A percentile compares a stretch with the other conserved stretches of the same genome.
phyloP scores from a whole-genome alignment of 2,888 invertebrate species.

The Hydropsyche betteni region DNA sequence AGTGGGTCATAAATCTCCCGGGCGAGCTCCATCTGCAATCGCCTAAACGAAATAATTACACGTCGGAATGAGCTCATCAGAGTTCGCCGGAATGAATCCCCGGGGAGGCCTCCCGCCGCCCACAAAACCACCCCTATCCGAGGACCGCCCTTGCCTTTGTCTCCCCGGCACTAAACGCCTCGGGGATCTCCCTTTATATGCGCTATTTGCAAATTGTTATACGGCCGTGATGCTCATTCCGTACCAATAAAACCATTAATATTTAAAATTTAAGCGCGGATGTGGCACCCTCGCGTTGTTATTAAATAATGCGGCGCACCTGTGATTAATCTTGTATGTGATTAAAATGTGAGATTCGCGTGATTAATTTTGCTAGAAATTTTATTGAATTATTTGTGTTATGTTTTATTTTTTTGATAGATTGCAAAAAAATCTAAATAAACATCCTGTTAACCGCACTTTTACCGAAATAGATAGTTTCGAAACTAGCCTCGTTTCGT shows the following conservation, averaged over 20 bases:
- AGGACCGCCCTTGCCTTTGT: conserved; percentile 34
- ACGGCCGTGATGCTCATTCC: conserved; percentile 33
- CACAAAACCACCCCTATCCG: background rate
- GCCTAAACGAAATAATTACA: conserved; percentile 52
- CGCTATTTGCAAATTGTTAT: conserved; percentile 50
- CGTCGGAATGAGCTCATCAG: conserved; percentile 52
- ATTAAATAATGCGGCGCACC: too few species aligned
- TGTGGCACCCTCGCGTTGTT: too few species aligned
- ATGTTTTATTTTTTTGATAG: too few species aligned
- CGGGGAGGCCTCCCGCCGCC: conserved; percentile 34
- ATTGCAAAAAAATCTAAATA: too few species aligned
- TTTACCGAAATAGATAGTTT: too few species aligned
- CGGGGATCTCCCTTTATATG: conserved; percentile 39
- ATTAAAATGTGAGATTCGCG: too few species aligned
- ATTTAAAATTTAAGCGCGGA: conserved; percentile 12
- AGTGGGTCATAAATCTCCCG: conserved; percentile 43
- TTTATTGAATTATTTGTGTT: too few species aligned
- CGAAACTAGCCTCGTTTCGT: too few species aligned
- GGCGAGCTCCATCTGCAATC: conserved; percentile 50
- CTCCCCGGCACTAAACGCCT: conserved; percentile 47
- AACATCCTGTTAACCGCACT: too few species aligned
- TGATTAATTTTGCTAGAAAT: too few species aligned
- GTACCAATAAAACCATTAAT: conserved; percentile 36
- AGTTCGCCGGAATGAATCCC: conserved; percentile 50
- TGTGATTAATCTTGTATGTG: too few species aligned